Base-by-base conservation (phyloP, 2,113 vertebrate species). In the Archocentrus centrarchus region DNA sequence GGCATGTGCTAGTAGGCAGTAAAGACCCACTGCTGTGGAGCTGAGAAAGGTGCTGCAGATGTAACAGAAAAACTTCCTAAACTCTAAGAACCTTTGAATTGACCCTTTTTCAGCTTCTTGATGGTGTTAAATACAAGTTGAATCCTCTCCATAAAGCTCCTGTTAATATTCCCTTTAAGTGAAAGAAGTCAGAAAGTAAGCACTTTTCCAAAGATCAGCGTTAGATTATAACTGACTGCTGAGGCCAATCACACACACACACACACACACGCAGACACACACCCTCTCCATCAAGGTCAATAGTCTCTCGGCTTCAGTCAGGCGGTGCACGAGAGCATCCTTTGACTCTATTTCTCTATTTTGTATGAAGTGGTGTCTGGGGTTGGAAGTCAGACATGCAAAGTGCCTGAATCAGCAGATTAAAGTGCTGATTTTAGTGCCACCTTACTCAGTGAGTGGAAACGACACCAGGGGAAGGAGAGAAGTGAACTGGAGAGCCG, bases 331-430 rank as follows among this genome's bases (percentile, higher is more conserved):
- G n/a, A 66, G 41, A 17, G 27, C 73, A 57, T 76, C 73, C 32
- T 20, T 20, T 35, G 39, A 50, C 76, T 50, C 59, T 47, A 37
- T 53, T 37, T 24, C 20, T 53, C 60, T 6, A 39, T 35, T 55
- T 60, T 47, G 39, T n/a, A 78, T 50, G 59, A 79, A 53, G 59
- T 50, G 44, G 60, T 22, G 59, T 79, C 44, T 62, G 41, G 18
- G 41, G 59, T n/a, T 78, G 30, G 76, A 62, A 78, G 57, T 77
- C 57, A 44, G 58, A 78, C 22, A 32, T 50, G 41, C 59, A 62
- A 44, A 62, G 76, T 53, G 77, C 60, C 50, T 61, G 60, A 37
- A 35, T 62, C 41, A 78, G 76, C 76, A 62, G 59, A 78, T 63
- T 55, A 79, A 63, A 55, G 60, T 37, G 27, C 44, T 63, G 20